Percentiles rank a stretch among this genome's conserved stretches.
phyloP scores from a whole-genome alignment of 2,113 vertebrate genomes.

The Phylloscopus trochiloides region DNA sequence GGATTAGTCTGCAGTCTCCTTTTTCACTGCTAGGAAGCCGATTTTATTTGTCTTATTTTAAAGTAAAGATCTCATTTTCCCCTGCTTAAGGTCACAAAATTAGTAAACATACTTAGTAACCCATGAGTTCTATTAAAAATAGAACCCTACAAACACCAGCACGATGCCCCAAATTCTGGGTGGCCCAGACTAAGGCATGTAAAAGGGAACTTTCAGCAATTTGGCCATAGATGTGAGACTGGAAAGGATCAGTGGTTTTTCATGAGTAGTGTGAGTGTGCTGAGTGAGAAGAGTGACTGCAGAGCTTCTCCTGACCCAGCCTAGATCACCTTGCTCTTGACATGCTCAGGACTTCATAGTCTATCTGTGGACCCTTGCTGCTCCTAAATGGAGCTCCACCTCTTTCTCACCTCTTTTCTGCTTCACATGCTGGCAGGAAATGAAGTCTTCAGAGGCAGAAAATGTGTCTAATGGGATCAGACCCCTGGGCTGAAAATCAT shows the following conservation, averaged over 20 bases:
- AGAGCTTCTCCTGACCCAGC: not conserved
- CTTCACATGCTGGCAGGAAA: not conserved
- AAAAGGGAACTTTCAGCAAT: not conserved
- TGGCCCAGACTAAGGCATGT: fast-evolving
- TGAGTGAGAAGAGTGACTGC: not conserved
- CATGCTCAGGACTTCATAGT: not conserved
- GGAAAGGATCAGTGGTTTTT: not conserved
- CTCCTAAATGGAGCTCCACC: not conserved
- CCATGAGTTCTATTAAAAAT: not conserved
- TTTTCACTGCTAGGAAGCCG: not conserved
- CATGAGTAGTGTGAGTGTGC: not conserved
- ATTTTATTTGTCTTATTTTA: not conserved
- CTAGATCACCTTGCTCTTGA: fast-evolving
- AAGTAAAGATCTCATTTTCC: not conserved
- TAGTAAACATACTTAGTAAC: not conserved
- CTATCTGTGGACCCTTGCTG: not conserved
- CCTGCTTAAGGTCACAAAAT: not conserved
- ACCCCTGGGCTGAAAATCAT: not conserved
- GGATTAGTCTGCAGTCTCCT: not conserved
- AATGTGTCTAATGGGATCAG: not conserved
- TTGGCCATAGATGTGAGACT: not conserved
- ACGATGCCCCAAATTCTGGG: fast-evolving
- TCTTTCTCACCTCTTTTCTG: not conserved
- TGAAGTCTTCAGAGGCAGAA: not conserved
- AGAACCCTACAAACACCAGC: not conserved